A percentile compares a stretch with the other conserved stretches of the same genome.
phyloP scores from a whole-genome alignment of 2,888 invertebrate species.

The Aphidoletes aphidimyza region DNA sequence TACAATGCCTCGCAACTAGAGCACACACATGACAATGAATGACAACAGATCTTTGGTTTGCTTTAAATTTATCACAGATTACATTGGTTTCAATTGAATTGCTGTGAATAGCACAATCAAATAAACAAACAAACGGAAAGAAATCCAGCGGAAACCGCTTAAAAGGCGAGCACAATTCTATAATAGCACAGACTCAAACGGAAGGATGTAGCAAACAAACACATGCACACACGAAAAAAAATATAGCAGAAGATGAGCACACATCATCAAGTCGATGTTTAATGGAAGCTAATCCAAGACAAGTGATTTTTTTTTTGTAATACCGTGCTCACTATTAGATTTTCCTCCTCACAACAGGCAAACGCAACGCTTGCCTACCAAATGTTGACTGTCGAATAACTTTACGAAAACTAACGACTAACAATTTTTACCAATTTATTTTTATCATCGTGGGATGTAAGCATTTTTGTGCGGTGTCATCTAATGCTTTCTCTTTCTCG shows the following conservation, averaged over 20 bases:
- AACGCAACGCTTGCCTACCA: neutral
- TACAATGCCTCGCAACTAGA: neutral
- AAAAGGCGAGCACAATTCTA: neutral
- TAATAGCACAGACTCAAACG: neutral
- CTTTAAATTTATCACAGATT: neutral
- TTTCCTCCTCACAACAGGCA: neutral
- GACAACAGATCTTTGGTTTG: neutral
- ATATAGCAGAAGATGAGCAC: neutral
- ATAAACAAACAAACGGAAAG: neutral
- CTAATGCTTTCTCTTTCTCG: neutral
- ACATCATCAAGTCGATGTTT: neutral
- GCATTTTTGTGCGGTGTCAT: neutral
- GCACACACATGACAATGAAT: neutral
- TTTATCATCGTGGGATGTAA: constrained; percentile 1
- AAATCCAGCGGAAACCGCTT: neutral
- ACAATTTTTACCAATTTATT: constrained; percentile 34
- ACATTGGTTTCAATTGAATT: neutral
- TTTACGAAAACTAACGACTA: constrained; percentile 40
- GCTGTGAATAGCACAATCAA: neutral
- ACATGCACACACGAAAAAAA: constrained; percentile 2
- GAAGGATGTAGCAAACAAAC: neutral
- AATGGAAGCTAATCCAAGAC: neutral
- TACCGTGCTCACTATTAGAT: neutral
- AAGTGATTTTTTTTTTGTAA: neutral
- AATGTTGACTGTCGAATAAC: neutral